Evolutionary conservation across 2,797 vertebrate genomes (phyloP).

Genomic region (Micrastur ruficollis): DNA sequence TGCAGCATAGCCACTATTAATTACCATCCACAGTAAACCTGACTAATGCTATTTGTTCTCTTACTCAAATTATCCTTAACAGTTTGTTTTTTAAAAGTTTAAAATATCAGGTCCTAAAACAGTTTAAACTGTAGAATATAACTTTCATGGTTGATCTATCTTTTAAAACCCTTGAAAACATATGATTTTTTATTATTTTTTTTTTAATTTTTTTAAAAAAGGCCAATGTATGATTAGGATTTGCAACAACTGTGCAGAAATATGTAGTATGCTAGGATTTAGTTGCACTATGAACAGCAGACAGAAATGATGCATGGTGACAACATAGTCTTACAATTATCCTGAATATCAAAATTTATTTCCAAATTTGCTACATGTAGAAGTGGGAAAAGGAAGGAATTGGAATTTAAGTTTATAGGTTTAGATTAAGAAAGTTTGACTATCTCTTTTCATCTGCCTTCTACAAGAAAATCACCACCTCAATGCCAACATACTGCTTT

Average conservation of each 20-base stretch:
- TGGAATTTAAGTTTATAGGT: neutral
- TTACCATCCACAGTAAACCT: conserved; percentile 40
- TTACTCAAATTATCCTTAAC: neutral
- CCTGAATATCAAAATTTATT: neutral
- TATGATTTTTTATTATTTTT: neutral
- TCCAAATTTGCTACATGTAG: neutral
- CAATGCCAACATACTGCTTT: neutral
- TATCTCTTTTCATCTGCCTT: neutral
- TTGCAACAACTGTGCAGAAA: neutral
- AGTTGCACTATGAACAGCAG: neutral
- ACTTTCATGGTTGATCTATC: neutral
- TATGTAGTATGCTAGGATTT: neutral
- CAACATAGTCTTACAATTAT: neutral
- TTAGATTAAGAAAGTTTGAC: neutral
- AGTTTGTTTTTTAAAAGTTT: neutral
- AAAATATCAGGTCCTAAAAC: neutral
- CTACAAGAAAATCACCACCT: neutral
- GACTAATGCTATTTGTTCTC: neutral
- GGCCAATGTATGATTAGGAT: neutral
- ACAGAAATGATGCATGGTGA: neutral
- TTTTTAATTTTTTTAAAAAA: neutral
- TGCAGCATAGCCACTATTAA: conserved; percentile 1
- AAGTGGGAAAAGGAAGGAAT: neutral
- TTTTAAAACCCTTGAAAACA: neutral
- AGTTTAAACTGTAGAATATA: neutral